phyloP scores from a whole-genome alignment of 2,797 vertebrate species.

The Rhinichthys osculus region DNA sequence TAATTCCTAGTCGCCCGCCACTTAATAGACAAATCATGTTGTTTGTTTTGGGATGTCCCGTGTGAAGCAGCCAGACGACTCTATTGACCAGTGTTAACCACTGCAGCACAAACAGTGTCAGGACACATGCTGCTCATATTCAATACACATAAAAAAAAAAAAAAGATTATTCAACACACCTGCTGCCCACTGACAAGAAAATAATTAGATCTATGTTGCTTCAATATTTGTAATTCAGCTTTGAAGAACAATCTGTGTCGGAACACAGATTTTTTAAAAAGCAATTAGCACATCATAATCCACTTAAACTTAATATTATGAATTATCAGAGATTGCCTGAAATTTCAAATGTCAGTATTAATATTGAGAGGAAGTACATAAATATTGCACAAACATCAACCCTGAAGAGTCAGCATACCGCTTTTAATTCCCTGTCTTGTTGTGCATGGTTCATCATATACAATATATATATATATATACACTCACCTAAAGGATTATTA shows the following conservation, averaged over 20 bases:
- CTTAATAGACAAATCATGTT: neutral
- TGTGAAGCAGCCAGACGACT: neutral
- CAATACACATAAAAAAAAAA: constrained; percentile 4
- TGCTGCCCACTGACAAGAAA: no score
- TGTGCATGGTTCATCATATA: neutral
- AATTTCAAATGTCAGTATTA: neutral
- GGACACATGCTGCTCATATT: constrained; percentile 1
- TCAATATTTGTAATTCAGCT: constrained; percentile 2
- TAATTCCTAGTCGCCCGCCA: neutral
- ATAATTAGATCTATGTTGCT: constrained; percentile 1
- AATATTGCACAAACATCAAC: neutral
- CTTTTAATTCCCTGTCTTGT: no score
- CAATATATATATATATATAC: no score
- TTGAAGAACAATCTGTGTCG: neutral
- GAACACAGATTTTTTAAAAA: neutral
- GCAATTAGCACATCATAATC: neutral
- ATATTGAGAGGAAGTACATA: neutral
- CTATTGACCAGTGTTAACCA: neutral
- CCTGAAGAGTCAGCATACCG: neutral
- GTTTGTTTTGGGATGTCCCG: neutral
- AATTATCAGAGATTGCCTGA: neutral
- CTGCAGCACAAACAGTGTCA: neutral
- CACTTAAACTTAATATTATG: neutral
- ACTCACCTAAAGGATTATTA: no score
- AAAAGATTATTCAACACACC: constrained; percentile 16